phyloP scores from a whole-genome alignment of 2,797 vertebrate genomes.

The Potorous gilbertii region DNA sequence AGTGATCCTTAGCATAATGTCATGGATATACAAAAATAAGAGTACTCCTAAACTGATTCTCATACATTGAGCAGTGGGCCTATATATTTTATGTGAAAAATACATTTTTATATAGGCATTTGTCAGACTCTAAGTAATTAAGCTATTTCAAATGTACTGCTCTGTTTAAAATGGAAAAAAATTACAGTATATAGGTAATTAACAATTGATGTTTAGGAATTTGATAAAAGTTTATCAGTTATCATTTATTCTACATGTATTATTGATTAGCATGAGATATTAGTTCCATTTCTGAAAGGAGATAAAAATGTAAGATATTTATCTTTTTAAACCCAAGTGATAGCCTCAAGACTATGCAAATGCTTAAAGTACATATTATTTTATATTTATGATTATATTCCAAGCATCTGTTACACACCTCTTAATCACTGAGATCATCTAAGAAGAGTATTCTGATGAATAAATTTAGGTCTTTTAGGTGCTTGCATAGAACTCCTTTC shows the following conservation, averaged over 20 bases:
- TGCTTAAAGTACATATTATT: slow-evolving; percentile 23
- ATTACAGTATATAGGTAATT: slow-evolving; percentile 49
- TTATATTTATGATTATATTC: slow-evolving; percentile 36
- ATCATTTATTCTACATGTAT: background rate
- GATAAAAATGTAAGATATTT: background rate
- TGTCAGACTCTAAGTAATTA: background rate
- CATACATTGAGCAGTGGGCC: background rate
- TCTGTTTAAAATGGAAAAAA: slow-evolving; percentile 54
- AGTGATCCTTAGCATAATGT: background rate
- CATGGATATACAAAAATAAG: background rate
- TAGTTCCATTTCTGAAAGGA: slow-evolving; percentile 42
- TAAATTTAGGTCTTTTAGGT: slow-evolving; percentile 27
- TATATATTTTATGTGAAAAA: background rate
- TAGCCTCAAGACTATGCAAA: background rate
- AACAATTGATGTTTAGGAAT: slow-evolving; percentile 27
- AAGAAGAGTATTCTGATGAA: slow-evolving; percentile 11
- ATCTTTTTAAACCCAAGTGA: slow-evolving; percentile 6
- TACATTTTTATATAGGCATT: background rate
- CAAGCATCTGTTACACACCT: slow-evolving; percentile 27
- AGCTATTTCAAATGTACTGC: background rate
- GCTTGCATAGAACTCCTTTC: slow-evolving; percentile 26
- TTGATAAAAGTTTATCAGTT: background rate
- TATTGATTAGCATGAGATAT: slow-evolving; percentile 25
- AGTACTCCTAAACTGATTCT: background rate
- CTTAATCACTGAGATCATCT: slow-evolving; percentile 29